Conservation (phyloP, 2,888 invertebrate species). For the Adineta ricciae region DNA sequence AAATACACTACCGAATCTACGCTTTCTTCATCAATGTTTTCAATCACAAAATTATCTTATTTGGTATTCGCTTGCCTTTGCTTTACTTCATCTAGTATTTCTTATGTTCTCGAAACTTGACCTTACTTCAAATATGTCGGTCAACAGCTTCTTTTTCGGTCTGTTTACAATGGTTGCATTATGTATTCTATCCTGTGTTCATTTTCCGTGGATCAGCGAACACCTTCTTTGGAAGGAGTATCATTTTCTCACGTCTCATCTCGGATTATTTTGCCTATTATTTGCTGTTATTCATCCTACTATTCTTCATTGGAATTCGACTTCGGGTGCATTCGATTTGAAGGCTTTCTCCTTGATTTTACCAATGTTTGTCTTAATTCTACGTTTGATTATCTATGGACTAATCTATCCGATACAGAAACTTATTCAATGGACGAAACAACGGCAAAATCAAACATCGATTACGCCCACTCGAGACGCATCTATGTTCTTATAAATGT, state of each 20-base stretch:
- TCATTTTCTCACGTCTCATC: background rate
- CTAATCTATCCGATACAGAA: background rate
- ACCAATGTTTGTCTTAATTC: background rate
- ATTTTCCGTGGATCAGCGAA: slow-evolving; percentile 7
- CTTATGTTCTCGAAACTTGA: background rate
- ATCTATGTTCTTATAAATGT: background rate
- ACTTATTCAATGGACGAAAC: background rate
- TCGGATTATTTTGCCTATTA: background rate
- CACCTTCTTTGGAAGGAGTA: background rate
- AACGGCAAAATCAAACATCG: background rate
- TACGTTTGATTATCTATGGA: background rate
- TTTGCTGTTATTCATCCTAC: background rate
- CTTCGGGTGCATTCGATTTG: background rate
- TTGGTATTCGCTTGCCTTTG: background rate
- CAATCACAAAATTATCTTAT: slow-evolving; percentile 9
- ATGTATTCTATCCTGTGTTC: background rate
- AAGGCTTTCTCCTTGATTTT: background rate
- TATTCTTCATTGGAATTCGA: background rate
- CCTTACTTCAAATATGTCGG: background rate
- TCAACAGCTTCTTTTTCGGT: background rate
- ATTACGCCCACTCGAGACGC: background rate
- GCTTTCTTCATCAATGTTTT: background rate
- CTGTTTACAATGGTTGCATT: background rate
- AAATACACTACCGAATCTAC: background rate
- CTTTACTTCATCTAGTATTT: background rate